Evolutionary conservation across 2,888 invertebrate genomes (phyloP), one percentile per base, ranked within the genome.

Genomic region (Digitonthophagus gazella): DNA sequence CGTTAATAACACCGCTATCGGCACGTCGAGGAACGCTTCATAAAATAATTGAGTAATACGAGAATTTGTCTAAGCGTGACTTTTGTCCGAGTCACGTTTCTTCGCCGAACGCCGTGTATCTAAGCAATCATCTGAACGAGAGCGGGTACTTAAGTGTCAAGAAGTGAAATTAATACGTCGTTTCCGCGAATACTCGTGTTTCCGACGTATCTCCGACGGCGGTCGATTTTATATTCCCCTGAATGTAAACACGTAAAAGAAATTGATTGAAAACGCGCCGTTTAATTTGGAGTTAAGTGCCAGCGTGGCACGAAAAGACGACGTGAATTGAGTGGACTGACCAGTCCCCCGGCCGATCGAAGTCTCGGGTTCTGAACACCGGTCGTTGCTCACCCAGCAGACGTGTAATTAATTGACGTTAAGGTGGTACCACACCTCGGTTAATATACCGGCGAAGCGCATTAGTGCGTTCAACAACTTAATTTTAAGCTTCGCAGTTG

Each of bases 401-500:
- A 70, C 71, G 71, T 72, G 69, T 72, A 74, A 74, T 74, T 73
- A 74, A 72, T 71, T 71, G 68, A 67, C 63, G 68, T 66, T 67
- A 58, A 71, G 71, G 71, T 68, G 67, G 68, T 70, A 68, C 72
- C 72, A 72, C 73, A 73, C 74, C 73, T 73, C 68, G 66, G 64
- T 68, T 64, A 72, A 69, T 69, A 69, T 65, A 71, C 69, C 71
- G 72, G 61, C 16, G 4, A 58, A 58, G 58, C 58, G 69, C 70
- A 74, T 74, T 72, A 73, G 70, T 72, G 69, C 71, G 70, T 71
- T 69, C 66, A 72, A 74, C 71, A 72, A 73, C 73, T 74, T 74
- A 73, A 74, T 74, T 67, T 68, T 66, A 44, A 44, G 28, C 66
- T 18, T 28, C 68, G 55, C 58, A 61, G n/a, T n/a, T n/a, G n/a